A percentile compares a stretch with the other conserved stretches of the same genome.
These are phyloP conservation scores for Zaprionus taronus DNA, from an alignment of 1,140 invertebrate genomes.

Conservation along the genomic window DNA sequence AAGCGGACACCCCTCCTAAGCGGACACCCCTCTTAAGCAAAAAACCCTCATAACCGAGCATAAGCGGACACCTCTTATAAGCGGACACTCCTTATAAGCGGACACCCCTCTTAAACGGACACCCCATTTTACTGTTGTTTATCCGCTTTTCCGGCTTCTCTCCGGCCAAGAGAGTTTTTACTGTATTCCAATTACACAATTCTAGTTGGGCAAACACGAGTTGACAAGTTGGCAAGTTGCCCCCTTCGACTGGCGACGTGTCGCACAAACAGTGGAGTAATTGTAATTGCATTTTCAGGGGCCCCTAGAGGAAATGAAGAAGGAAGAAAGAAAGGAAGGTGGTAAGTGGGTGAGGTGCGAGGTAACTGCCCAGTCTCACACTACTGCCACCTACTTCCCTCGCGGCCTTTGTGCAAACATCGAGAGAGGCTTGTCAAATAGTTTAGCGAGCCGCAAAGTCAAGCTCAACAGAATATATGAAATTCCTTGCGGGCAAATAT, in stretches of 20 bases:
- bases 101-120: too few relatives aligned
- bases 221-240: slow-evolving; percentile 6
- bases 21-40: too few relatives aligned
- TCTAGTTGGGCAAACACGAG: slow-evolving; percentile 10
- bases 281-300: slow-evolving; percentile 38
- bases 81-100: too few relatives aligned
- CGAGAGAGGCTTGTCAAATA: slow-evolving; percentile 33
- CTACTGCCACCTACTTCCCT: too few relatives aligned
- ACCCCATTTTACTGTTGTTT: too few relatives aligned
- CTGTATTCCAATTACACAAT: slow-evolving; percentile 9
- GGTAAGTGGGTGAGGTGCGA: too few relatives aligned
- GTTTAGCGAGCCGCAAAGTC: slow-evolving; percentile 40
- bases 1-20: too few relatives aligned
- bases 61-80: too few relatives aligned
- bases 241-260: neutral
- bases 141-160: neutral
- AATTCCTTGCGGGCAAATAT: slow-evolving; percentile 45
- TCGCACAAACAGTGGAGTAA: neutral
- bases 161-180: neutral
- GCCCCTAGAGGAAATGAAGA: neutral
- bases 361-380: too few relatives aligned
- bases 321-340: neutral
- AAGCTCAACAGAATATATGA: slow-evolving; percentile 33
- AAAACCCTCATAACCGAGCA: too few relatives aligned
- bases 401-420: slow-evolving; percentile 13